phyloP scores from a whole-genome alignment of 1,140 invertebrate genomes.

The Anthonomus grandis region DNA sequence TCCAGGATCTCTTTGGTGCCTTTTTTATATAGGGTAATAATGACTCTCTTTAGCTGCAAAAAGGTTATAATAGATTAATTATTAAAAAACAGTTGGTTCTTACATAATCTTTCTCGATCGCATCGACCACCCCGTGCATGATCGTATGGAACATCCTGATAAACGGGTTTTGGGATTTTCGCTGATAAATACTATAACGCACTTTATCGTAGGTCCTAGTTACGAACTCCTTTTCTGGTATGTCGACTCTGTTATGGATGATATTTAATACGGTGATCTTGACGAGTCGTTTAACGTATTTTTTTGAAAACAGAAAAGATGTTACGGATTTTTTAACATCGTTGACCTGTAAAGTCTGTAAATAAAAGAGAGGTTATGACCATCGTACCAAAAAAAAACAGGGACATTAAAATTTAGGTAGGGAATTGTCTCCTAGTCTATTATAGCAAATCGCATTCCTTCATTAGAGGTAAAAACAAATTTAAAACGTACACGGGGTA shows the following conservation, averaged over 20 bases:
- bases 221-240: conserved; percentile 12
- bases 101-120: conserved; percentile 22
- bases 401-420: no score
- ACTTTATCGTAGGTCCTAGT: background rate
- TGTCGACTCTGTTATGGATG: conserved; percentile 7
- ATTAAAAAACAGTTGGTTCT: background rate
- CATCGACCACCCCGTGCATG: conserved; percentile 11
- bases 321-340: conserved; percentile 10
- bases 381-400: no score
- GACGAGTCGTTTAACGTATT: conserved; percentile 12
- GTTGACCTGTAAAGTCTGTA: background rate
- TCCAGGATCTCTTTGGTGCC: conserved; percentile 1
- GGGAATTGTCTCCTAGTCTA: no score
- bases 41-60: conserved; percentile 15
- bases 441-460: no score
- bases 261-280: conserved; percentile 13
- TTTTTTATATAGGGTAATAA: conserved; percentile 5
- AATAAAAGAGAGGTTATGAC: no score
- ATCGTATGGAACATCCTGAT: conserved; percentile 9
- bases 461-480: no score
- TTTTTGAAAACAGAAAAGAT: conserved; percentile 11
- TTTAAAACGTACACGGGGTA: no score
- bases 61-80: background rate
- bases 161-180: conserved; percentile 11
- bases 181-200: conserved; percentile 7